These are phyloP conservation scores for Rhagonycha lutea DNA, from an alignment of 2,888 invertebrate genomes.

Conservation along the genomic window DNA sequence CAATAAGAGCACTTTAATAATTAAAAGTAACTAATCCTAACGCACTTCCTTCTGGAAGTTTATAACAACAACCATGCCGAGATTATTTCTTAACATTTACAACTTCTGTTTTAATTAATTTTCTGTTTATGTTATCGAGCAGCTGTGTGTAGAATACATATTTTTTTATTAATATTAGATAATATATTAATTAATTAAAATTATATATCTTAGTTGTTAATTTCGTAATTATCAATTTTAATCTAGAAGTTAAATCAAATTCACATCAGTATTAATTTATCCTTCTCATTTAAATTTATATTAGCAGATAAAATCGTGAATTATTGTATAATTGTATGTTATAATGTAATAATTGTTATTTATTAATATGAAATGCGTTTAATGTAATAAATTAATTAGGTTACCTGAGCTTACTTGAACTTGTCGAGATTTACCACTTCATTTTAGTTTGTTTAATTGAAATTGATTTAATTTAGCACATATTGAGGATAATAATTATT, in stretches of 20 bases:
- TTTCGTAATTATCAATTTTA: background rate
- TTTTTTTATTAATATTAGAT: background rate
- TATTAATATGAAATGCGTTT: background rate
- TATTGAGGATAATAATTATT: background rate
- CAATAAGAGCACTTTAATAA: background rate
- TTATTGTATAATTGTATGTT: background rate
- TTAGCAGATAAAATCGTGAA: background rate
- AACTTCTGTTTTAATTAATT: background rate
- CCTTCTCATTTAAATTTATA: background rate
- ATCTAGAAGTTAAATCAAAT: background rate
- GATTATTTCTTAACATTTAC: background rate
- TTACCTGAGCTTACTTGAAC: background rate
- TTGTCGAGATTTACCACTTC: background rate
- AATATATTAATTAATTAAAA: background rate
- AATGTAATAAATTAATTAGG: background rate
- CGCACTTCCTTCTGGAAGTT: background rate
- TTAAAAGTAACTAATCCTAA: background rate
- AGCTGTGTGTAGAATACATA: background rate
- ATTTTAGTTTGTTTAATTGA: background rate
- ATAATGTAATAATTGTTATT: background rate
- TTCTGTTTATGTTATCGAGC: background rate
- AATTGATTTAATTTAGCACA: background rate
- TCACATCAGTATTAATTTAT: background rate
- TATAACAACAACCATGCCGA: background rate
- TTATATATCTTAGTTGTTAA: background rate